Percentiles rank a stretch among this genome's conserved stretches.
Evolutionary conservation across 2,888 invertebrate genomes (phyloP).

Genomic region (Atherix ibis): DNA sequence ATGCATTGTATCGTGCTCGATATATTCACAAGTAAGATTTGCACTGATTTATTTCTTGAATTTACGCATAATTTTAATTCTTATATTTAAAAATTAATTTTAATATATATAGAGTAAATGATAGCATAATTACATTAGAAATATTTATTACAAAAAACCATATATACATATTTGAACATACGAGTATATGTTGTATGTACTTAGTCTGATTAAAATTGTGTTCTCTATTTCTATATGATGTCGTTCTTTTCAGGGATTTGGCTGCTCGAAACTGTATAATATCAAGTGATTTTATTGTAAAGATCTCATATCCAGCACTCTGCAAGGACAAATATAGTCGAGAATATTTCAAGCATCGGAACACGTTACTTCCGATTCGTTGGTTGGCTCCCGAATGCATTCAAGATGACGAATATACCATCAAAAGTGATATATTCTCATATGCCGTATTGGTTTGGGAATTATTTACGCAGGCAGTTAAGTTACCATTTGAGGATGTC

Average conservation of each 20-base stretch:
- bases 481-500: conserved; percentile 46
- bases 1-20: conserved; percentile 56
- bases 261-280: conserved; percentile 85
- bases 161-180: too few species aligned
- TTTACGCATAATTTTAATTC: conserved; percentile 5
- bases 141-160: too few species aligned
- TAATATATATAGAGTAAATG: too few species aligned
- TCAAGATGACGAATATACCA: conserved; percentile 77
- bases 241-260: conserved; percentile 53
- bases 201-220: too few species aligned
- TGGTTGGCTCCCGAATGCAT: conserved; percentile 87
- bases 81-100: conserved; percentile 5
- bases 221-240: too few species aligned
- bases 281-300: conserved; percentile 59
- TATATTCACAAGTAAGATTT: conserved; percentile 57
- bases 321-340: conserved; percentile 74
- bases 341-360: conserved; percentile 76
- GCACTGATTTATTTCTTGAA: conserved; percentile 7
- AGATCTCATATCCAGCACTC: conserved; percentile 66
- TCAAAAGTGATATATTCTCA: conserved; percentile 86
- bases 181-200: too few species aligned
- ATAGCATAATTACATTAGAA: too few species aligned
- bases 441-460: conserved; percentile 85
- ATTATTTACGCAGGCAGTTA: conserved; percentile 63
- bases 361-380: conserved; percentile 70